These are phyloP conservation scores for Pachypanchax playfairii DNA, from an alignment of 2,113 vertebrate species.

Conservation along the genomic window DNA sequence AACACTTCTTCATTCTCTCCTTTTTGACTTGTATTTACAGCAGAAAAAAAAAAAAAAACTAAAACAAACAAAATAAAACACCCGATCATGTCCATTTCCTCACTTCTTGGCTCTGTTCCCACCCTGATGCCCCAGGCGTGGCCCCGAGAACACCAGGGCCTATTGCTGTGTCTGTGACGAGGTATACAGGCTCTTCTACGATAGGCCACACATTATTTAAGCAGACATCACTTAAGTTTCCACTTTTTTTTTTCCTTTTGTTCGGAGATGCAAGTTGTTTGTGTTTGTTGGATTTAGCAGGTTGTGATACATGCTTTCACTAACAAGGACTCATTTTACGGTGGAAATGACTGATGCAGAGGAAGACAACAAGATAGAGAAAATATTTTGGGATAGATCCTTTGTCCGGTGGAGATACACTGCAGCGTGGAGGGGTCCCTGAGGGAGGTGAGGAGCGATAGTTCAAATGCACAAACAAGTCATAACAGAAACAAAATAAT, in stretches of 20 bases:
- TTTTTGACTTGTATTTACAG: constrained; percentile 78
- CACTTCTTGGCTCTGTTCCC: constrained; percentile 73
- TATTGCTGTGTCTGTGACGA: constrained; percentile 77
- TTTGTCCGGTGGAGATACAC: constrained; percentile 52
- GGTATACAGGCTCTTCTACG: constrained; percentile 74
- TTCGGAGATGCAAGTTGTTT: constrained; percentile 48
- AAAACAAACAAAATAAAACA: constrained; percentile 72
- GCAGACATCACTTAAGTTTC: constrained; percentile 54
- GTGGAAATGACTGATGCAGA: constrained; percentile 43
- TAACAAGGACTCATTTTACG: constrained; percentile 35
- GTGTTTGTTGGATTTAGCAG: constrained; percentile 36
- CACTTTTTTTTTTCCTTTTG: constrained; percentile 51
- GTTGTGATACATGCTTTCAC: constrained; percentile 59
- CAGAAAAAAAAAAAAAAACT: constrained; percentile 73
- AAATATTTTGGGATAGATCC: constrained; percentile 40
- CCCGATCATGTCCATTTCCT: constrained; percentile 65
- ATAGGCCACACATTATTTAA: constrained; percentile 54
- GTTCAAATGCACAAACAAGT: constrained; percentile 51
- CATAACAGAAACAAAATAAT: constrained; percentile 40
- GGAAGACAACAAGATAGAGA: constrained; percentile 37
- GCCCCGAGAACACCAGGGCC: constrained; percentile 55
- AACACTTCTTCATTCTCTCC: constrained; percentile 79
- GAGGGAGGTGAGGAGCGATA: constrained; percentile 65
- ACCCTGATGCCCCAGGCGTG: constrained; percentile 28
- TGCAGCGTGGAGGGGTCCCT: constrained; percentile 68